Conservation (phyloP, 1,140 invertebrate species). For the Drosophila nebulosa region DNA sequence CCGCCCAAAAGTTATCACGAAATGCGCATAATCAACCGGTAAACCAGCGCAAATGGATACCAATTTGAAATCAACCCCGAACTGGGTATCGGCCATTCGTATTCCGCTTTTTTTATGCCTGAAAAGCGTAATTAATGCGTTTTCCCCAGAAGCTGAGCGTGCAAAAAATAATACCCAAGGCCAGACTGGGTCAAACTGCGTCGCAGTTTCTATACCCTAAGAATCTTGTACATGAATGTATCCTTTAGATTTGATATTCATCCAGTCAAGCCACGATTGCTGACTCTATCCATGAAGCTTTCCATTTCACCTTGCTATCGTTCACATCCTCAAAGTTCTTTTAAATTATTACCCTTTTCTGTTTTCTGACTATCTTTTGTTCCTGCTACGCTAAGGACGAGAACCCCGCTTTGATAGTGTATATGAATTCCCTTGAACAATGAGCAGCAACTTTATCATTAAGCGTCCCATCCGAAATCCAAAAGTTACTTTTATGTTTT, state of each 20-base stretch:
- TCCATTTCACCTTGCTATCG: too few relatives aligned
- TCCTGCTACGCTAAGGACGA: too few relatives aligned
- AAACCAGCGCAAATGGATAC: constrained; percentile 62
- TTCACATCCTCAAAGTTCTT: too few relatives aligned
- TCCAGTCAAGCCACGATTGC: too few relatives aligned
- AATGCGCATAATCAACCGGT: constrained; percentile 61
- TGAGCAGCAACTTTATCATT: constrained; percentile 68
- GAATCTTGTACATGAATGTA: too few relatives aligned
- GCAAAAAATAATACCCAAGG: constrained; percentile 48
- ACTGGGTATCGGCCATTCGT: constrained; percentile 35
- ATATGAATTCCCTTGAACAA: background rate
- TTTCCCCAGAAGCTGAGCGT: constrained; percentile 64
- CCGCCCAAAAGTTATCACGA: constrained; percentile 36
- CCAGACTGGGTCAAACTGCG: constrained; percentile 27
- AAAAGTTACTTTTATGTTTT: constrained; percentile 78
- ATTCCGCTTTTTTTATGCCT: constrained; percentile 32
- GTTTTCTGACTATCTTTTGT: too few relatives aligned
- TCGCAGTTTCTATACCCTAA: constrained; percentile 23
- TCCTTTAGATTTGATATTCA: too few relatives aligned
- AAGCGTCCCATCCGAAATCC: constrained; percentile 74
- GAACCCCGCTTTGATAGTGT: background rate
- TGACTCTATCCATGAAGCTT: too few relatives aligned
- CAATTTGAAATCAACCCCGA: constrained; percentile 47
- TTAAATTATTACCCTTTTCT: too few relatives aligned
- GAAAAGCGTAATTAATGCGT: constrained; percentile 77